Evolutionary conservation across 2,797 vertebrate species (phyloP).

Genomic region (Tamandua tetradactyla): DNA sequence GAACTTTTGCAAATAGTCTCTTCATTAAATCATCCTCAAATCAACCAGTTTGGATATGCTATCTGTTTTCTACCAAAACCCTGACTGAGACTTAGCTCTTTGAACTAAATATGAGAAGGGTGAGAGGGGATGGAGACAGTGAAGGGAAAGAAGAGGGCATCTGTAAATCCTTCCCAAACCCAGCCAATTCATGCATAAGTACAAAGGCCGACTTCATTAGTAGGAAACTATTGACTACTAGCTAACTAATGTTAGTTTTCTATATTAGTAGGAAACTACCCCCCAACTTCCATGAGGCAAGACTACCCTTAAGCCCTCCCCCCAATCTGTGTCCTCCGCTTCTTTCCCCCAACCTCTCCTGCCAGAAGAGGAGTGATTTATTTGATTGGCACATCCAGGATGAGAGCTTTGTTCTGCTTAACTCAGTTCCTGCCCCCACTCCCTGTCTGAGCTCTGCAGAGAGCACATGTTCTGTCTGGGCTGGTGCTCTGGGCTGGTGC

Average conservation of each 20-base stretch:
- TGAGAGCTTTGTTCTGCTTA: not conserved
- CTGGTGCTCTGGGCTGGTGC: not conserved
- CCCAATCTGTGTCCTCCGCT: not conserved
- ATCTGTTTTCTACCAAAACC: not conserved
- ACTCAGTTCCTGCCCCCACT: not conserved
- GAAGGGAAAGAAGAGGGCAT: too few relatives aligned
- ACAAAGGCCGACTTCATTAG: not conserved
- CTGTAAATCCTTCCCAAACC: not conserved
- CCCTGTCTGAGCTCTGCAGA: not conserved
- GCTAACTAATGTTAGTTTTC: too few relatives aligned
- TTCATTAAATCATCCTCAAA: not conserved
- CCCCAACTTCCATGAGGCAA: not conserved
- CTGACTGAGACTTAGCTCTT: not conserved
- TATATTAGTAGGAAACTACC: too few relatives aligned
- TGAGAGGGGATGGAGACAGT: not conserved
- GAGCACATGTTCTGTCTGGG: too few relatives aligned
- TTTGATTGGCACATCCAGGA: not conserved
- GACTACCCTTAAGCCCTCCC: too few relatives aligned
- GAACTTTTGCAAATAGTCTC: not conserved
- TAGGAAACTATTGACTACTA: too few relatives aligned
- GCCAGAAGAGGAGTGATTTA: not conserved
- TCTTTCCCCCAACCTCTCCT: not conserved
- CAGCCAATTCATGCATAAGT: fast-evolving
- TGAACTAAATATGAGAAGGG: not conserved
- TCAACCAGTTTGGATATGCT: not conserved